These are phyloP conservation scores for Pelmatolapia mariae DNA, from an alignment of 2,113 vertebrate species.

Conservation along the genomic window DNA sequence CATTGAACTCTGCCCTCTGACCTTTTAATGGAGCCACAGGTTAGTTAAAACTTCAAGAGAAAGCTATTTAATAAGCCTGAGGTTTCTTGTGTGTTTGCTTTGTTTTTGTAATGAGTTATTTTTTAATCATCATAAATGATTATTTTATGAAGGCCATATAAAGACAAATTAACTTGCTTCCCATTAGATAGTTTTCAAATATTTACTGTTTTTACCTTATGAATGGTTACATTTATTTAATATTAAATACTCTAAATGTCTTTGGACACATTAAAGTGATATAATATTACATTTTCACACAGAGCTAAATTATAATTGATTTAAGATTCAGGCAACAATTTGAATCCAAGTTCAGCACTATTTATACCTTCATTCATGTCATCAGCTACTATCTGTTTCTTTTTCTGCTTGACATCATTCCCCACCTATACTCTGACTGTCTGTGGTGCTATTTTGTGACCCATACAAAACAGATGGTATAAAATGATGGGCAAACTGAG, in stretches of 20 bases:
- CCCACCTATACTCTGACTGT: not conserved
- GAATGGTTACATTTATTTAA: not conserved
- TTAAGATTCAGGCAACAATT: not conserved
- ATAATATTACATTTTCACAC: not conserved
- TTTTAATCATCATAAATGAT: not conserved
- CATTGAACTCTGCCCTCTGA: conserved; percentile 20
- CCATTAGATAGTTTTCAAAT: not conserved
- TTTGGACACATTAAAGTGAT: not conserved
- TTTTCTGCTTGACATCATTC: not conserved
- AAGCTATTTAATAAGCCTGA: not conserved
- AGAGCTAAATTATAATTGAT: not conserved
- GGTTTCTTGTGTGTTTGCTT: not conserved
- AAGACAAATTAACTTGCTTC: not conserved
- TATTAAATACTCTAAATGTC: not conserved
- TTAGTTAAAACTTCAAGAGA: not conserved
- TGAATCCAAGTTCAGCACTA: not conserved
- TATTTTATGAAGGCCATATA: not conserved
- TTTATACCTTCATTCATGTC: not conserved
- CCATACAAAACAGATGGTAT: not conserved
- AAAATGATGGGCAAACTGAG: not conserved
- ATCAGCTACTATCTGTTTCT: not conserved
- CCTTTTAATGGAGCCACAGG: not conserved
- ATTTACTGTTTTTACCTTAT: not conserved
- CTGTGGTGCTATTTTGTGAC: not conserved
- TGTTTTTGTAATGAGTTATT: not conserved